Evolutionary conservation across 1,140 invertebrate species (phyloP).

Genomic region (Psix sp.): DNA sequence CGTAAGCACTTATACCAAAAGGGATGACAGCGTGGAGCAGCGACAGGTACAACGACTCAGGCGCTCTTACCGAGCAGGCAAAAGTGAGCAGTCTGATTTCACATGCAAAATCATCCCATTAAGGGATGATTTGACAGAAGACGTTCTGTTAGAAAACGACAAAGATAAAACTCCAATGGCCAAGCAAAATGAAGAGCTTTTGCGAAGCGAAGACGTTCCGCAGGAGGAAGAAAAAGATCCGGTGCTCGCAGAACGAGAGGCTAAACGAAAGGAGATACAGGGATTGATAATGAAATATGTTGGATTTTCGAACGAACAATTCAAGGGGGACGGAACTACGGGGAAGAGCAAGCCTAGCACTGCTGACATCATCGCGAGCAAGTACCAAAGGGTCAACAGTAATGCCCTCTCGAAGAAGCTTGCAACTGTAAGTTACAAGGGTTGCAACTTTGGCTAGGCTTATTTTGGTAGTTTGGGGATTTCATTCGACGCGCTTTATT

Average conservation of each 20-base stretch:
- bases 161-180: constrained; percentile 59
- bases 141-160: too few relatives aligned
- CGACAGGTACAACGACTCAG: constrained; percentile 10
- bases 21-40: constrained; percentile 14
- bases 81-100: constrained; percentile 68
- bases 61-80: constrained; percentile 64
- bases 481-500: too few relatives aligned
- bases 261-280: constrained; percentile 87
- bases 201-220: too few relatives aligned
- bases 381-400: constrained; percentile 67
- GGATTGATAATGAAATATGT: constrained; percentile 87
- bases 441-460: too few relatives aligned
- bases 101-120: too few relatives aligned
- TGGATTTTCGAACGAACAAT: constrained; percentile 79
- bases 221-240: too few relatives aligned
- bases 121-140: too few relatives aligned
- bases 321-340: constrained; percentile 60
- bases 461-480: too few relatives aligned
- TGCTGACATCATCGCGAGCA: constrained; percentile 75
- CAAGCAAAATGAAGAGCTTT: too few relatives aligned
- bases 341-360: constrained; percentile 63
- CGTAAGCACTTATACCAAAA: constrained; percentile 57
- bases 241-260: constrained; percentile 82
- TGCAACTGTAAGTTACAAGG: constrained; percentile 71
- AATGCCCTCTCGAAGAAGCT: constrained; percentile 37